Conservation (phyloP, 2,113 vertebrate genomes). For the Chaetodon auriga region DNA sequence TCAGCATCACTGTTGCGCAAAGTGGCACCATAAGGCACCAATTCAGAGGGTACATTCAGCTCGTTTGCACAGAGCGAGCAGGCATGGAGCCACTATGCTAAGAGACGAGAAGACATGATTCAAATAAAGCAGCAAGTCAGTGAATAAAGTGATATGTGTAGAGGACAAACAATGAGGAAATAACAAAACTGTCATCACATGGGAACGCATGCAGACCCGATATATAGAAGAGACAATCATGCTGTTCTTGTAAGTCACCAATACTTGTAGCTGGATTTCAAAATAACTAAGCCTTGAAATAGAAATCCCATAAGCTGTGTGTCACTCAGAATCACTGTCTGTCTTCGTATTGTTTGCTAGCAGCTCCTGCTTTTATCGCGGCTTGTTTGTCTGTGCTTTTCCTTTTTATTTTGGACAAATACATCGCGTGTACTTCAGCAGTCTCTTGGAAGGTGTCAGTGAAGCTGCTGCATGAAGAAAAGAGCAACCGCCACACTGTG, state of each 20-base stretch:
- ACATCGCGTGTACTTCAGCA: conserved; percentile 36
- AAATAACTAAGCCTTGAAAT: conserved; percentile 57
- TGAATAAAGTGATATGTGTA: conserved; percentile 28
- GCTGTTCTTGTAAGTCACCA: conserved; percentile 35
- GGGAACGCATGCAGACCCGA: conserved; percentile 17
- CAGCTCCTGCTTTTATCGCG: conserved; percentile 51
- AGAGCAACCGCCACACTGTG: conserved; percentile 20
- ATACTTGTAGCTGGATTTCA: conserved; percentile 48
- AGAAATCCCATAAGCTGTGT: conserved; percentile 60
- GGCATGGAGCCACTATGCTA: background rate
- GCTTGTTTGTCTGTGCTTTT: conserved; percentile 30
- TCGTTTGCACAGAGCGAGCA: conserved; percentile 16
- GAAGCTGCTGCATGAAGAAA: conserved; percentile 29
- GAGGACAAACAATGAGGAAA: conserved; percentile 31
- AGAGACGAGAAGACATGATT: conserved; percentile 21
- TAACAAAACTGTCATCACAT: conserved; percentile 32
- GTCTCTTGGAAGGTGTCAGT: conserved; percentile 42
- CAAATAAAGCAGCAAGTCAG: conserved; percentile 12
- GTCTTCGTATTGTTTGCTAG: conserved; percentile 38
- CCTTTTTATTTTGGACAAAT: conserved; percentile 27
- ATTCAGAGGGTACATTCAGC: conserved; percentile 43
- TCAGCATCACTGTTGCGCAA: conserved; percentile 38
- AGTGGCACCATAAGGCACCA: conserved; percentile 40
- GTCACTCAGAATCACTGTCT: conserved; percentile 53
- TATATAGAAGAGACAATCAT: conserved; percentile 29